Evolutionary conservation across 2,888 invertebrate species (phyloP).

Genomic region (Heteromyza rotundicornis): DNA sequence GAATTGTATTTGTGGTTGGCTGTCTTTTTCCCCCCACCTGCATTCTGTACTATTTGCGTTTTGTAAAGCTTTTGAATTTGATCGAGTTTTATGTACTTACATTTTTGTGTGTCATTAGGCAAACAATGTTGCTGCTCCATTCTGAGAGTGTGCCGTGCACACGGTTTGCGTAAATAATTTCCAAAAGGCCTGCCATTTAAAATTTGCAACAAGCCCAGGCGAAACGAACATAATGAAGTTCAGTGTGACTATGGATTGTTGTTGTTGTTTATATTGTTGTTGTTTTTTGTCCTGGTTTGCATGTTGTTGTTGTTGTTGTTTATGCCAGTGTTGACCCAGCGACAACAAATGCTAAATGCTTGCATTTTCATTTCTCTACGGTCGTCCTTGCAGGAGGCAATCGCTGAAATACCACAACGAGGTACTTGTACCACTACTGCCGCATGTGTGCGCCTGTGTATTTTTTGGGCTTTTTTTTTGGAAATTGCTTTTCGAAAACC

Average conservation of each 20-base stretch:
- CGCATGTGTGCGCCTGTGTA: no score
- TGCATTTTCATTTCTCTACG: not conserved
- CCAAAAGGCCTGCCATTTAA: not conserved
- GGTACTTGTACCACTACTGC: no score
- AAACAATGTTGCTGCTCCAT: no score
- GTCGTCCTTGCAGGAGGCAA: not conserved
- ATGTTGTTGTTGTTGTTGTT: not conserved
- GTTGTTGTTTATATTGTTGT: not conserved
- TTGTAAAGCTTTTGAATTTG: no score
- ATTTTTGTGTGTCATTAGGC: not conserved
- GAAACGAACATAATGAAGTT: not conserved
- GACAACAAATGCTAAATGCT: not conserved
- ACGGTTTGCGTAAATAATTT: not conserved
- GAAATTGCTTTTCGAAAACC: no score
- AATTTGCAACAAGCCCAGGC: not conserved
- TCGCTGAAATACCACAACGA: not conserved
- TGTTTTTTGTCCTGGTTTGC: not conserved
- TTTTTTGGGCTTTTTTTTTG: no score
- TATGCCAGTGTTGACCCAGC: not conserved
- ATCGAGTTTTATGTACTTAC: no score
- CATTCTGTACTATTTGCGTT: no score
- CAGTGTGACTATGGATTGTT: no score
- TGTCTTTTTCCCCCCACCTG: no score
- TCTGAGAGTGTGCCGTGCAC: no score
- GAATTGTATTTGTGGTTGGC: no score